A percentile compares a stretch with the other conserved stretches of the same genome.
These are phyloP conservation scores for Acanthopagrus latus DNA, from an alignment of 2,797 vertebrate genomes.

Conservation along the genomic window DNA sequence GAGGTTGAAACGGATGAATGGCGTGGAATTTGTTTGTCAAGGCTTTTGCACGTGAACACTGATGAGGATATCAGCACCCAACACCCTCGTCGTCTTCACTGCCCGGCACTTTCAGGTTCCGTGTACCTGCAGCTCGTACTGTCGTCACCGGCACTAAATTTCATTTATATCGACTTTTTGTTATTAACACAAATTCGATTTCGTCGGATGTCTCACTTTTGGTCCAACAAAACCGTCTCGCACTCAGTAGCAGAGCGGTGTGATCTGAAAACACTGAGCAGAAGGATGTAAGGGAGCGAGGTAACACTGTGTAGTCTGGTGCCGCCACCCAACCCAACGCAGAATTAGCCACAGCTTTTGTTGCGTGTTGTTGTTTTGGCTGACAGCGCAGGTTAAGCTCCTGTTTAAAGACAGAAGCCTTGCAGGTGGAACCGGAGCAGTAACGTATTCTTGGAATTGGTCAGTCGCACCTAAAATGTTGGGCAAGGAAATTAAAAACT, in stretches of 20 bases:
- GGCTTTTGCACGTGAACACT: neutral
- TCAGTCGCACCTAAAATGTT: too few species aligned
- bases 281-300: neutral
- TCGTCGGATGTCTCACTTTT: neutral
- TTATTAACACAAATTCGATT: neutral
- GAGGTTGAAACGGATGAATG: constrained; percentile 1
- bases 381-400: neutral
- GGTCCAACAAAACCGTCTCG: neutral
- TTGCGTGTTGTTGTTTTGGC: neutral
- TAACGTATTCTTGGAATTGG: too few species aligned
- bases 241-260: neutral
- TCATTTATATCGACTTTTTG: neutral
- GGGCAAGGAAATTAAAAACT: too few species aligned
- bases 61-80: neutral
- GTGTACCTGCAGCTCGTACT: too few species aligned
- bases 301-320: neutral
- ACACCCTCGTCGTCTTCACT: too few species aligned
- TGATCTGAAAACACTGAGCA: too few species aligned
- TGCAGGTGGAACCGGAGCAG: neutral
- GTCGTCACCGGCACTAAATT: neutral
- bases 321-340: neutral
- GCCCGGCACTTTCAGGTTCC: neutral
- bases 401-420: neutral
- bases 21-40: neutral
- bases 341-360: neutral